Evolutionary conservation across 2,888 invertebrate species (phyloP), one percentile per base, ranked within the genome.

Genomic region (Nomada ruficornis): DNA sequence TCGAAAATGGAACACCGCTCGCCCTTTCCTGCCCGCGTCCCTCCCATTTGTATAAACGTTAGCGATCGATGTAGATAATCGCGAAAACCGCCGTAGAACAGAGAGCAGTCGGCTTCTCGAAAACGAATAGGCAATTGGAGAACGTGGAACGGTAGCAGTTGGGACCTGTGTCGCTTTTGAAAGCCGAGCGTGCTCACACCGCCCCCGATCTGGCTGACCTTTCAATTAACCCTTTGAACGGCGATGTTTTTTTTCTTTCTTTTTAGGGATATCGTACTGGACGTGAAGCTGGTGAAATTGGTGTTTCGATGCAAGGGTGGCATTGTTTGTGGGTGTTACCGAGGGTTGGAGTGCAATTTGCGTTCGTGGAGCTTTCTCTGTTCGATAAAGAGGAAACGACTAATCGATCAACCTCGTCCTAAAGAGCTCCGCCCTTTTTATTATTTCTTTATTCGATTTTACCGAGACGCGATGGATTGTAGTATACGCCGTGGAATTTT

Each of bases 41-140:
- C 82, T 50, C 57, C 57, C 63, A 26, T 82, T 81, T 80, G 80
- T 80, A 80, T 73, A 81, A 80, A 80, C 62, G 82, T 87, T 91
- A 90, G 90, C 89, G 85, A 91, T 92, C 89, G 88, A 89, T 92
- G 91, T 93, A 92, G 91, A 91, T 91, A 91, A 91, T 89, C 90
- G 86, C 86, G 80, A 18, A 79, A 86, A 81, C 82, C 85, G 85
- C 86, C 86, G 89, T 86, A 83, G 80, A 77, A 85, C 83, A 77
- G 84, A 86, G 88, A 86, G 73, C 84, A 85, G 77, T 70, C 82
- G 82, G 80, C 83, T 62, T 62, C 29, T 20, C 42, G 57, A 42
- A 36, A 42, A 47, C 55, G 57, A 52, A 18, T 4, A 42, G 20
- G 44, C 20, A 3, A 29, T 36, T 18, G 23, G 60, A 10, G 29